These are phyloP conservation scores for Brachymystax lenok DNA, from an alignment of 2,797 vertebrate species.

Conservation along the genomic window DNA sequence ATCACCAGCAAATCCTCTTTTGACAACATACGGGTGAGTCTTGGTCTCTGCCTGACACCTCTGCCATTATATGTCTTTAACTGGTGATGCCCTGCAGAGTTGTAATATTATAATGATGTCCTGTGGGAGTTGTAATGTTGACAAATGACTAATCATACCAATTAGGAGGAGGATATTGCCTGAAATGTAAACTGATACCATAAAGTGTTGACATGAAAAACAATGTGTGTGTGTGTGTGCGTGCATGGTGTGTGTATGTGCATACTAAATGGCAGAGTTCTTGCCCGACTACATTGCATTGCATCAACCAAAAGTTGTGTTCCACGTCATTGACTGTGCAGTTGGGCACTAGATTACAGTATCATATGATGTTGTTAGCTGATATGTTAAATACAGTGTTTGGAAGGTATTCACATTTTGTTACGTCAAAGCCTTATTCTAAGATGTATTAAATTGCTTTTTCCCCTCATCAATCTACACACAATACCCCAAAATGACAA, in stretches of 20 bases:
- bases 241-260: background rate
- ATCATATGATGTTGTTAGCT: too few species aligned
- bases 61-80: background rate
- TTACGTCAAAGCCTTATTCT: too few species aligned
- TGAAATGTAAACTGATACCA: background rate
- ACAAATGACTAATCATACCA: background rate
- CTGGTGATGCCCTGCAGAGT: background rate
- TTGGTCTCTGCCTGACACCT: background rate
- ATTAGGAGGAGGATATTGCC: background rate
- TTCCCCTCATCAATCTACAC: too few species aligned
- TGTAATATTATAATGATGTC: background rate
- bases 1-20: conserved; percentile 91
- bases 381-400: too few species aligned
- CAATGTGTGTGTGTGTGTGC: background rate
- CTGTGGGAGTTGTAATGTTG: background rate
- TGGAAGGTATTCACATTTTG: too few species aligned
- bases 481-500: too few species aligned
- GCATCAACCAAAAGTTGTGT: too few species aligned
- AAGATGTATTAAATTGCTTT: too few species aligned
- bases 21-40: conserved; percentile 87
- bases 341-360: too few species aligned
- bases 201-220: background rate
- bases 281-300: too few species aligned
- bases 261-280: too few species aligned
- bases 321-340: too few species aligned